These are phyloP conservation scores for Cromileptes altivelis DNA, from an alignment of 2,113 vertebrate species.

Conservation along the genomic window DNA sequence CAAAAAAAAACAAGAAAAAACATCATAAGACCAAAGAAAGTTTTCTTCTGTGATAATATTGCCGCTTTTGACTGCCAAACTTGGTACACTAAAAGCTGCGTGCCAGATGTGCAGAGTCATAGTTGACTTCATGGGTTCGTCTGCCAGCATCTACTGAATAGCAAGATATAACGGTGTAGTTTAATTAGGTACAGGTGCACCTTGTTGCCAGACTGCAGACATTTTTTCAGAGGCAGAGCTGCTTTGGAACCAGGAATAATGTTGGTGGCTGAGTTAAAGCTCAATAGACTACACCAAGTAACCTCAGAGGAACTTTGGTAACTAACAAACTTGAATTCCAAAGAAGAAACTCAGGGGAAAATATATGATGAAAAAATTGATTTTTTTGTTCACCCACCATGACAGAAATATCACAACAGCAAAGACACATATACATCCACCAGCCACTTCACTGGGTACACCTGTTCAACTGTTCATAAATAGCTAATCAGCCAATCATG, in stretches of 20 bases:
- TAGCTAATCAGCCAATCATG: too few species aligned
- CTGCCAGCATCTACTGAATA: conserved; percentile 35
- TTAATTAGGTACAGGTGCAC: conserved; percentile 56
- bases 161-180: conserved; percentile 44
- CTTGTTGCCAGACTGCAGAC: conserved; percentile 40
- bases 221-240: conserved; percentile 24
- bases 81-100: background rate
- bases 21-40: background rate
- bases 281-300: conserved; percentile 11
- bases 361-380: background rate
- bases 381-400: background rate
- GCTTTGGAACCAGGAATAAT: conserved; percentile 32
- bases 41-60: background rate
- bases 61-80: background rate
- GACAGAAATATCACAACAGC: background rate
- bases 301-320: conserved; percentile 2
- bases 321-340: conserved; percentile 25
- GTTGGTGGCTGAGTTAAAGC: conserved; percentile 1
- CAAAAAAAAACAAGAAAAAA: background rate
- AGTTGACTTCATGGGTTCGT: conserved; percentile 18
- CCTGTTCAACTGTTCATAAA: too few species aligned
- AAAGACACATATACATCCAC: background rate
- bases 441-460: too few species aligned
- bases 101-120: conserved; percentile 29
- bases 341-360: background rate